These are phyloP conservation scores for Phytoseiulus persimilis DNA, from an alignment of 2,888 invertebrate genomes.

Conservation along the genomic window DNA sequence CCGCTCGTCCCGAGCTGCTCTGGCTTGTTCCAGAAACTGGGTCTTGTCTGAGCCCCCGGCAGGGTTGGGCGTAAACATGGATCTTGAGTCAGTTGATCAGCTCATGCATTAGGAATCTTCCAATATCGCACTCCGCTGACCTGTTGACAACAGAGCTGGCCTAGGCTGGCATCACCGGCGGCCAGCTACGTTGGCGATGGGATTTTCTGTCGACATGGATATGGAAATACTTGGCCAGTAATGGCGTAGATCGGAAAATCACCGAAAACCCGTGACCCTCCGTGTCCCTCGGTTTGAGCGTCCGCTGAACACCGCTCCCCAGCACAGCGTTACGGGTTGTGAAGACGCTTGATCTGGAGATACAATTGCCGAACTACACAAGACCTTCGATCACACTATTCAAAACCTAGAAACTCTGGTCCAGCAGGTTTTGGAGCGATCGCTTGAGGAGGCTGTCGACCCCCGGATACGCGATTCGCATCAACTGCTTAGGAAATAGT, in stretches of 20 bases:
- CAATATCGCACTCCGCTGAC: neutral
- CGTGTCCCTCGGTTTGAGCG: neutral
- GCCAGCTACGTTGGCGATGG: neutral
- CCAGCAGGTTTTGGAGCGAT: neutral
- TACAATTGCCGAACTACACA: no score
- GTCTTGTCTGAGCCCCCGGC: slow-evolving; percentile 55
- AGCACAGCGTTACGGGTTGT: neutral
- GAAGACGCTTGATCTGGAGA: neutral
- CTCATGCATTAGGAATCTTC: neutral
- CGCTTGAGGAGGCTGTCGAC: neutral
- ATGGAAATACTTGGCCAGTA: neutral
- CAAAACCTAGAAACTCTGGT: neutral
- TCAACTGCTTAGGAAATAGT: neutral
- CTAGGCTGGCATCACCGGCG: neutral
- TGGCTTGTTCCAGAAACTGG: slow-evolving; percentile 76
- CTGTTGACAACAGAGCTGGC: neutral
- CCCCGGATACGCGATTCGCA: neutral
- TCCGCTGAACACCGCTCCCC: neutral
- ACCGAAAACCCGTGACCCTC: neutral
- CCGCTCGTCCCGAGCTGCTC: slow-evolving; percentile 79
- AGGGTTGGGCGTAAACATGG: slow-evolving; percentile 21
- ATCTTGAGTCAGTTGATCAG: neutral
- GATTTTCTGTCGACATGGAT: neutral
- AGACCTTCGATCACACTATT: neutral
- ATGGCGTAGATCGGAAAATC: neutral